Base-by-base conservation (phyloP, 2,797 vertebrate species). In the Rhynchotus rufescens region DNA sequence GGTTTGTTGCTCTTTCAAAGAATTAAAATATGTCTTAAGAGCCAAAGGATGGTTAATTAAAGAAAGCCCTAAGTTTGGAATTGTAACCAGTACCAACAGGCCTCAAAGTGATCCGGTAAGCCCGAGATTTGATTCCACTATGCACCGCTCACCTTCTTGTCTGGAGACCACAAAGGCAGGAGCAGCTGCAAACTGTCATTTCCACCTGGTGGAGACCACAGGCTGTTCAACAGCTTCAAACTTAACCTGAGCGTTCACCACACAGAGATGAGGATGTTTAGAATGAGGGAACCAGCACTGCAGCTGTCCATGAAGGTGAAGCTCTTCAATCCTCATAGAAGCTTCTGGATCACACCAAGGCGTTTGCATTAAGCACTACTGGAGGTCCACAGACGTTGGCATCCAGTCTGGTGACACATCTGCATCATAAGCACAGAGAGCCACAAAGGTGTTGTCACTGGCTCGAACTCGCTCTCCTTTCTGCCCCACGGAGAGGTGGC, bases 21-120 rank as follows among this genome's bases (percentile, higher is more conserved):
- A 74, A 28, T 13, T 16, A 67, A 79, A 90, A 25, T 28, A 59
- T 60, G 54, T 75, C 10, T 25, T 59, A 42, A 7, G 19, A 82
- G 20, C 54, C 56, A 54, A 52, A 44, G 22, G 30, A 49, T 28
- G 79, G 44, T 56, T 79, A 67, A 72, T 82, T 52, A 36, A 67
- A 74, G 88, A 49, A 15, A 14, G 12, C 42, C 65, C 32, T 11
- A 80, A 82, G 84, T 36, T 84, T 85, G 52, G 68, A 83, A 79
- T 40, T 44, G 21, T 51, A 93, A 91, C 28, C 47, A 69, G 69
- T 42, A 88, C 80, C 54, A 78, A 87, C 28, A 92, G 68, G 81
- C 69, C 64, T 64, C 76, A 90, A 49, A 86, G 75, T 23, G 25
- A 93, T 75, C 80, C 74, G 78, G 64, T 44, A 90, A 93, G 80